phyloP scores from a whole-genome alignment of 2,113 vertebrate genomes.

The Saccopteryx bilineata region DNA sequence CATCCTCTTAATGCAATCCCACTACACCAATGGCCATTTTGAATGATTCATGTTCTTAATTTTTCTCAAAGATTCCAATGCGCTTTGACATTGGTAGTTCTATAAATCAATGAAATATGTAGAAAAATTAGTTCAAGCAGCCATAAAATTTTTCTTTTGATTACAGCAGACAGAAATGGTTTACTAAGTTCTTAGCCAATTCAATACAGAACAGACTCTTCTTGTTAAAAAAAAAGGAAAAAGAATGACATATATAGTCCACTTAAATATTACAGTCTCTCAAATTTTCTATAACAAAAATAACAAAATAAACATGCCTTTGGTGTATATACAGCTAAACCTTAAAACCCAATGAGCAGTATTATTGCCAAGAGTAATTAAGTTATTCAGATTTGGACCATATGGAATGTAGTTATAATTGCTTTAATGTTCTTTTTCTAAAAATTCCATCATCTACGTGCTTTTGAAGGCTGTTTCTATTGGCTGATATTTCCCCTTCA shows the following conservation, averaged over 20 bases:
- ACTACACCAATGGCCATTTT: neutral
- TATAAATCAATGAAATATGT: slow-evolving; percentile 59
- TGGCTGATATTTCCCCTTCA: slow-evolving; percentile 39
- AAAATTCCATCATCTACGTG: slow-evolving; percentile 44
- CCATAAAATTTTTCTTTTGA: slow-evolving; percentile 13
- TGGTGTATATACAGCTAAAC: neutral
- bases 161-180: neutral
- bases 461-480: slow-evolving; percentile 49
- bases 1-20: slow-evolving; percentile 1
- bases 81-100: slow-evolving; percentile 36
- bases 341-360: slow-evolving; percentile 35
- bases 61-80: neutral
- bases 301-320: slow-evolving; percentile 46
- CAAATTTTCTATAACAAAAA: slow-evolving; percentile 39
- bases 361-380: slow-evolving; percentile 63
- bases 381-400: slow-evolving; percentile 54
- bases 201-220: neutral
- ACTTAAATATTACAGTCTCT: neutral
- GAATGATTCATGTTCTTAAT: slow-evolving; percentile 51
- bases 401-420: slow-evolving; percentile 63
- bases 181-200: slow-evolving; percentile 15
- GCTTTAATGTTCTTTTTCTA: slow-evolving; percentile 58
- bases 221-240: neutral
- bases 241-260: neutral
- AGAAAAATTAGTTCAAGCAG: slow-evolving; percentile 27